Base-by-base conservation (phyloP, 2,113 vertebrate genomes). In the Dunckerocampus dactyliophorus region DNA sequence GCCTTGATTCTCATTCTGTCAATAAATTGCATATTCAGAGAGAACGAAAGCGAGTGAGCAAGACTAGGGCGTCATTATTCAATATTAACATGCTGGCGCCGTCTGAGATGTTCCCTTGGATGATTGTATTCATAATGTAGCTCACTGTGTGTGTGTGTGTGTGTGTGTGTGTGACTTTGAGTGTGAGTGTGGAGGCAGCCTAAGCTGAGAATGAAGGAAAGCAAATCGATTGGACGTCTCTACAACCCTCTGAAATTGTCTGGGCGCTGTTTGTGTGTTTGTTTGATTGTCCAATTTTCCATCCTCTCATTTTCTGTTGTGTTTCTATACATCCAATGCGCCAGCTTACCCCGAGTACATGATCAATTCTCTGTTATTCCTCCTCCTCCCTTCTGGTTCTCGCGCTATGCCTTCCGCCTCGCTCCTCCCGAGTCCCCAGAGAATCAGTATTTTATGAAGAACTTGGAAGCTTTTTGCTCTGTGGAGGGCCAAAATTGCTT, bases 11-110 rank as follows among this genome's bases (percentile, higher is more conserved):
- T 82, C 74, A 67, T 82, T 83, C 76, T 47, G 48, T 87, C 79
- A 80, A 85, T 88, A 88, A 82, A 87, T 77, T 21, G 46, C 71
- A 65, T 63, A 55, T 54, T 63, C 50, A 47, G 62, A 46, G 57
- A 43, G 62, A 37, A 22, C 31, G 61, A 34, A 47, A 24, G 43
- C 19, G 47, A 67, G 55, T 55, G 62, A 70, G 52, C 62, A 54
- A 67, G 74, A 76, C 65, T 70, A 79, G 62, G 52, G 71, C 76
- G 76, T 66, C 77, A 89, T 90, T 89, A 88, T 88, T 89, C 85
- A 86, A 76, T 85, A 85, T 88, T 85, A 87, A 83, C 74, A 81
- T 79, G 61, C 70, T 60, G 65, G 58, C 69, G 61, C 64, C 58
- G 69, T 75, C 72, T 42, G 76, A 84, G 87, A 89, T 84, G 78